A percentile compares a stretch with the other conserved stretches of the same genome.
Evolutionary conservation across 2,113 vertebrate species (phyloP).

Genomic region (Trematocara unimaculatum): DNA sequence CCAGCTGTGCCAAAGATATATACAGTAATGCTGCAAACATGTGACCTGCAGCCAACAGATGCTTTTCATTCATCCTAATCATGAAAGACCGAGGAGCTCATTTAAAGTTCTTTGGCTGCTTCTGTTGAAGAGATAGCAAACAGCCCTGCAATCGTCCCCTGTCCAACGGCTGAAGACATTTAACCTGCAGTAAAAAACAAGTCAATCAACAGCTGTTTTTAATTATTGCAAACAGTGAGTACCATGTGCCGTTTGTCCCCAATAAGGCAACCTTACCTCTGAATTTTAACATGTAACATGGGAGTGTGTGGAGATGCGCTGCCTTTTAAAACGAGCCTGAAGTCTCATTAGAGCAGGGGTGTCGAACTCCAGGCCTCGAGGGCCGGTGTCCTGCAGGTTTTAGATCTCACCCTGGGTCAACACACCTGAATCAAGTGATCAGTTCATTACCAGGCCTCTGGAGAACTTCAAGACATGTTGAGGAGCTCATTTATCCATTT

Average conservation of each 20-base stretch:
- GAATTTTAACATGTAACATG: neutral
- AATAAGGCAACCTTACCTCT: neutral
- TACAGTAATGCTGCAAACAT: neutral
- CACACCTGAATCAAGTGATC: too few relatives aligned
- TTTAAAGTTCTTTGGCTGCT: slow-evolving; percentile 13
- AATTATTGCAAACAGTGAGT: neutral
- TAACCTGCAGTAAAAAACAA: slow-evolving; percentile 21
- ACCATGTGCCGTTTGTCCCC: neutral
- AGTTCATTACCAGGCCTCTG: too few relatives aligned
- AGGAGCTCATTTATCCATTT: too few relatives aligned
- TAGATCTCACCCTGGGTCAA: too few relatives aligned
- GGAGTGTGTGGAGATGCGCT: neutral
- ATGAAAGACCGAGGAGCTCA: slow-evolving; percentile 24
- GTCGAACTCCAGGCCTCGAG: too few relatives aligned
- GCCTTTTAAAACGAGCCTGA: neutral
- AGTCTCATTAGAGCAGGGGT: neutral
- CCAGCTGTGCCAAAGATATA: slow-evolving; percentile 1
- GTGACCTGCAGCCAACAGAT: neutral
- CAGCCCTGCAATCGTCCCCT: neutral
- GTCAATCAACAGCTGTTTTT: slow-evolving; percentile 13
- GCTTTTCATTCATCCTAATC: slow-evolving; percentile 6
- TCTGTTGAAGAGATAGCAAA: neutral
- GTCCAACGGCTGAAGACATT: neutral
- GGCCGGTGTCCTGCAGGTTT: too few relatives aligned
- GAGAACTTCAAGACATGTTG: too few relatives aligned